Evolutionary conservation across 2,797 vertebrate species (phyloP).

Genomic region (Antennarius maculatus): DNA sequence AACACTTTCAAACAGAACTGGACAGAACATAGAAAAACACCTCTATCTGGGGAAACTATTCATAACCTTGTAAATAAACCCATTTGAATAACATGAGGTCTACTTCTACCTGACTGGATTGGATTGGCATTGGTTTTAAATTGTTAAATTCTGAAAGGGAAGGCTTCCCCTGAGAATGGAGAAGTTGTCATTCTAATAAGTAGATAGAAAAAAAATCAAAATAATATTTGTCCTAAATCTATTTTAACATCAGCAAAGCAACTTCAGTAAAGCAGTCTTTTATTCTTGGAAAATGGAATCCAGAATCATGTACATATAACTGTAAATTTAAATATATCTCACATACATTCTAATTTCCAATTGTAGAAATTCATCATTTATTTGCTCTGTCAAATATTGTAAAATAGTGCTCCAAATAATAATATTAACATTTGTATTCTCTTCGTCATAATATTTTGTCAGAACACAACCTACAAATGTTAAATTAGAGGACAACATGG

Average conservation of each 20-base stretch:
- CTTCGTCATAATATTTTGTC: no score
- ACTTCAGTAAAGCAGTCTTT: not conserved
- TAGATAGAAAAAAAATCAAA: not conserved
- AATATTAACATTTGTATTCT: no score
- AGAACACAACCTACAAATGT: no score
- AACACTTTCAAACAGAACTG: slow-evolving; percentile 32
- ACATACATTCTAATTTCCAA: no score
- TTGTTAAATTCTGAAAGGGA: slow-evolving; percentile 12
- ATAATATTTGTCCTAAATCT: not conserved
- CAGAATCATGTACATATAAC: not conserved
- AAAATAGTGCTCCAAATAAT: no score
- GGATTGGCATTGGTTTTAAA: slow-evolving; percentile 35
- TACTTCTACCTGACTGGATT: slow-evolving; percentile 50
- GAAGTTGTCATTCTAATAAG: not conserved
- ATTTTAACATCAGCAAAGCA: not conserved
- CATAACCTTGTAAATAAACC: slow-evolving; percentile 75
- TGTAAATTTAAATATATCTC: no score
- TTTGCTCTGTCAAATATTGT: no score
- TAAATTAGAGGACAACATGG: no score
- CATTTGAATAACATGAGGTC: slow-evolving; percentile 73
- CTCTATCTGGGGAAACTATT: slow-evolving; percentile 62
- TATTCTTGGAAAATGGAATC: not conserved
- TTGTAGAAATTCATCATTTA: no score
- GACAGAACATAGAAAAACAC: slow-evolving; percentile 44
- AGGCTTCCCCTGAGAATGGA: not conserved